A percentile compares a stretch with the other conserved stretches of the same genome.
These are phyloP conservation scores for Nesogale talazaci DNA, from an alignment of 2,113 vertebrate genomes.

Conservation along the genomic window DNA sequence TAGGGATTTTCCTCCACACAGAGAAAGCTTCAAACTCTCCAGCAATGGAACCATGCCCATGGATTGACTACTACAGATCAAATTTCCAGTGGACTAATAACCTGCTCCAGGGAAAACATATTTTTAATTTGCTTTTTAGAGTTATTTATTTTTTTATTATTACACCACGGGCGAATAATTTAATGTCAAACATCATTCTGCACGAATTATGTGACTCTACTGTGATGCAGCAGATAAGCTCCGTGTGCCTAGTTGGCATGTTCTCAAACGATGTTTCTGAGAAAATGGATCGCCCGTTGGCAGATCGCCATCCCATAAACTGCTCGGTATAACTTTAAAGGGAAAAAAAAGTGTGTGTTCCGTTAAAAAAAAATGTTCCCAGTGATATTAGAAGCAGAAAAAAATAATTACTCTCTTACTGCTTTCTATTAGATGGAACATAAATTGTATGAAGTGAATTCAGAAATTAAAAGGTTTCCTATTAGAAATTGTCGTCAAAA, in stretches of 20 bases:
- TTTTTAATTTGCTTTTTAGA: conserved; percentile 91
- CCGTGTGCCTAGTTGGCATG: conserved; percentile 81
- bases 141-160: conserved; percentile 91
- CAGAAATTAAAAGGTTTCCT: conserved; percentile 75
- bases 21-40: conserved; percentile 75
- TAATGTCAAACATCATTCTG: conserved; percentile 90
- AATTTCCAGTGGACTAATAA: conserved; percentile 89
- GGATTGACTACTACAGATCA: conserved; percentile 85
- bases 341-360: conserved; percentile 44
- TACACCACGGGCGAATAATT: conserved; percentile 90
- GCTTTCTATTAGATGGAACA: conserved; percentile 54
- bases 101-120: conserved; percentile 90
- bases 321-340: conserved; percentile 77
- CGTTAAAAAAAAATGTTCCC: conserved; percentile 54
- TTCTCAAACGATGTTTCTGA: conserved; percentile 85
- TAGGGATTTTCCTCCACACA: conserved; percentile 68
- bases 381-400: conserved; percentile 53
- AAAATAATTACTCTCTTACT: conserved; percentile 53
- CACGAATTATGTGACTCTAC: conserved; percentile 85
- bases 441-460: conserved; percentile 68
- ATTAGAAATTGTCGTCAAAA: conserved; percentile 71
- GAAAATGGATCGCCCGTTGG: conserved; percentile 88
- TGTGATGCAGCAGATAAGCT: conserved; percentile 86
- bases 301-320: conserved; percentile 83
- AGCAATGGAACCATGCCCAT: conserved; percentile 87